Evolutionary conservation across 2,888 invertebrate genomes (phyloP).

Genomic region (Nomada goodeniana): DNA sequence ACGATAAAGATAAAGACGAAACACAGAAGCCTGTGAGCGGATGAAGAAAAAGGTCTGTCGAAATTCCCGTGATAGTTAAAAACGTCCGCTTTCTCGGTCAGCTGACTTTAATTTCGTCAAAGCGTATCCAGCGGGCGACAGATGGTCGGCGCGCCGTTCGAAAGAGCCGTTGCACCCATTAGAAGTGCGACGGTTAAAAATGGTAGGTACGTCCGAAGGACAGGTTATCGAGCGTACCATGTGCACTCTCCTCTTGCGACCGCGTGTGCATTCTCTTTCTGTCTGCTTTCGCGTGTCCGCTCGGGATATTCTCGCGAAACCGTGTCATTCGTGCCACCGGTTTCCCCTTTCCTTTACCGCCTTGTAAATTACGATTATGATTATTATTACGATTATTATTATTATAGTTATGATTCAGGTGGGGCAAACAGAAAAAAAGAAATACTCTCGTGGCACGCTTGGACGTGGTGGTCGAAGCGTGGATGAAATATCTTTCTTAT

Average conservation of each 20-base stretch:
- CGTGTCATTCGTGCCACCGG: not conserved
- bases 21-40: too few species aligned
- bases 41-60: not conserved
- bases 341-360: not conserved
- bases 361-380: not conserved
- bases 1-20: not conserved
- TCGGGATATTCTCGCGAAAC: constrained; percentile 12
- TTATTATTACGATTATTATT: too few species aligned
- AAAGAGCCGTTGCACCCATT: constrained; percentile 84
- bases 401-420: too few species aligned
- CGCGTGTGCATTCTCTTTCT: constrained; percentile 21
- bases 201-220: constrained; percentile 72
- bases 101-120: constrained; percentile 83
- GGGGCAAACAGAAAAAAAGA: too few species aligned
- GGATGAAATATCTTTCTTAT: too few species aligned
- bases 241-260: constrained; percentile 51
- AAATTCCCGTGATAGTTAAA: constrained; percentile 51
- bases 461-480: too few species aligned
- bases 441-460: too few species aligned
- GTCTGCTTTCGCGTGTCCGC: not conserved
- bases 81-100: constrained; percentile 74
- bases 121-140: constrained; percentile 81
- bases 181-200: constrained; percentile 74
- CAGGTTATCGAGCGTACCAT: constrained; percentile 71
- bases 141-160: constrained; percentile 81